phyloP scores from a whole-genome alignment of 2,888 invertebrate genomes.

The Trichopria drosophilae region DNA sequence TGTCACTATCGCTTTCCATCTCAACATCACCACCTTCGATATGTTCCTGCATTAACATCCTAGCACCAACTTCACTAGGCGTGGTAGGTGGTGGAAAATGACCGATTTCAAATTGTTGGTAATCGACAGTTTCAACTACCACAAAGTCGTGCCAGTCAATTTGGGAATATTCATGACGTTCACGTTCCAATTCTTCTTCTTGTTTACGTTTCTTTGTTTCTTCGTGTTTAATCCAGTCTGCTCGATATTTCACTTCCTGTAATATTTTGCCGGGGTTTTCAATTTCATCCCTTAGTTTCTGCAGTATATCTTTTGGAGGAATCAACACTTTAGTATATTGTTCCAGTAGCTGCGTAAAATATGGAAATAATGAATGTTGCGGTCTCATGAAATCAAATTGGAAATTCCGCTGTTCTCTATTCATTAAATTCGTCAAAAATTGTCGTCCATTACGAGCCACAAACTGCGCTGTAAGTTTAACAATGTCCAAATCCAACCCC shows the following conservation, averaged over 20 bases:
- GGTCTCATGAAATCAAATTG: constrained; percentile 99
- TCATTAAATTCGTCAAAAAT: constrained; percentile 97
- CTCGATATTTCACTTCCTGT: constrained; percentile 90
- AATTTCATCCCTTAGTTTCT: constrained; percentile 78
- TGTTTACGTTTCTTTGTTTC: constrained; percentile 90
- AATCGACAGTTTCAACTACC: constrained; percentile 99
- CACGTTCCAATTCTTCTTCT: constrained; percentile 93
- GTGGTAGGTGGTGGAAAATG: constrained; percentile 97
- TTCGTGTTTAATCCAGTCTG: constrained; percentile 96
- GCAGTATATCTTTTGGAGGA: constrained; percentile 88
- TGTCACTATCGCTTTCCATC: constrained; percentile 85
- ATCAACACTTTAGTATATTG: constrained; percentile 98
- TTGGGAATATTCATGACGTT: constrained; percentile 92
- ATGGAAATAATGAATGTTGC: constrained; percentile 97
- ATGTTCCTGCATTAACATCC: constrained; percentile 86
- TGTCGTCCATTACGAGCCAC: constrained; percentile 98
- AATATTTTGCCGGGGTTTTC: constrained; percentile 69
- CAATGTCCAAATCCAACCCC: constrained; percentile 96
- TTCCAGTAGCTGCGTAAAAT: constrained; percentile 96
- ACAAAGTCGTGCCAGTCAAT: constrained; percentile 99
- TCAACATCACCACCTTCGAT: constrained; percentile 81
- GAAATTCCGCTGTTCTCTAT: constrained; percentile 94
- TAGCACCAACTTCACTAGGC: constrained; percentile 93
- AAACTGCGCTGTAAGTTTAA: constrained; percentile 97
- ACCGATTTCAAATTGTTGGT: constrained; percentile 93